Evolutionary conservation across 2,888 invertebrate genomes (phyloP), one percentile per base, ranked within the genome.

Genomic region (Dysmachus trigonus): DNA sequence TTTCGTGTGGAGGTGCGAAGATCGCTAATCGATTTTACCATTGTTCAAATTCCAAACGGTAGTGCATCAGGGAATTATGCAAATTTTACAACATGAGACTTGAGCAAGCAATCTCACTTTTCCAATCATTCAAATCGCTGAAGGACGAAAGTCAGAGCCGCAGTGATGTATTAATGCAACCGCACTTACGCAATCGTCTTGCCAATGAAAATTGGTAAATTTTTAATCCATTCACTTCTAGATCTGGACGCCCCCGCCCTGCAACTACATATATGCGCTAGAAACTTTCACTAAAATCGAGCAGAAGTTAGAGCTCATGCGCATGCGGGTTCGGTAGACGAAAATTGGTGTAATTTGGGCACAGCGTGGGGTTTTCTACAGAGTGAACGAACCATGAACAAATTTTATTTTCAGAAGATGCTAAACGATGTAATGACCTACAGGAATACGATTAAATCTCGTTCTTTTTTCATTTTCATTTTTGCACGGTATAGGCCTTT

Each of bases 371-470:
- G 35, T 27, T 77, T 47, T 47, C 10, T 77, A 10, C 76, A 18
- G 30, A 77, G 47, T 47, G 47, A 77, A 47, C 77, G 77, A 77
- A 77, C 77, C 77, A 31, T 77, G 77, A 77, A 47, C 30, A 77
- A 22, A 41, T 77, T 47, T 77, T 30, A 30, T 62, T 62, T 62
- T 62, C 47, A 47, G 38, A 51, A 77, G 77, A 77, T 47, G 51
- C 47, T 77, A 77, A 77, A 77, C 77, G 77, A 77, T 47, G 47
- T 77, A 77, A 77, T 47, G 77, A 77, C 77, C 77, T 41, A 77
- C 41, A 51, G 51, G 77, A 77, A 77, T 47, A 77, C 77, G 51
- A 41, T 77, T 77, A 77, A 62, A 62, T 62, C 62, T 47, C 4
- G 0, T 35, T 38, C 31, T 41, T 41, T 41, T 41, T 41, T 41